Evolutionary conservation across 2,888 invertebrate species (phyloP), one percentile per base, ranked within the genome.

Genomic region (Leucania comma): DNA sequence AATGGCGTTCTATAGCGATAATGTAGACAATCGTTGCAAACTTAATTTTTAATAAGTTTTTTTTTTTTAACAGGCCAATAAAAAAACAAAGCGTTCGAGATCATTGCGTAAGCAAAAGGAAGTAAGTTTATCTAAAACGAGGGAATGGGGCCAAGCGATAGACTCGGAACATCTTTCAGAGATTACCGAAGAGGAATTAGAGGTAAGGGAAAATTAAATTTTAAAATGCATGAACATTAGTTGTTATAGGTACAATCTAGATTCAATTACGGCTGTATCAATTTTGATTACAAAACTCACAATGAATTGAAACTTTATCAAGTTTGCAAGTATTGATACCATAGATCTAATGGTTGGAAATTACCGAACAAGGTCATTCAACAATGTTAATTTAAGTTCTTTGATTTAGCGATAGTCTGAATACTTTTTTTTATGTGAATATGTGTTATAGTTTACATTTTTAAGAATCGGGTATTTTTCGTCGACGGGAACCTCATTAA

Each of bases 81-180:
- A 96, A 90, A 94, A 96, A 92, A 78, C 91, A 26, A 94, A 97
- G 90, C 91, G 95, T 35, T 92, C 95, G 9, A 91, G 96, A n/a
- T 95, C 96, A 1, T 88, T 96, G 70, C 96, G 97, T 50, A 97
- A 97, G 81, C 97, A 97, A 84, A 98, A 98, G 89, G 98, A 98
- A 93, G 98, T 99, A 59, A 98, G 99, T 67, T 96, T 99, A 75
- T 99, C 99, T 87, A 99, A 99, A 96, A 99, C 99, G 0, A 98
- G 98, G 89, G 99, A 99, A 97, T 99, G 99, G 99, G 99, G 99
- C 2, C 98, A 98, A 95, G 97, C 99, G 17, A 98, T 99, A 81
- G 99, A 99, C 93, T 98, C 99, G 0, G 99, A 99, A 91, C 98
- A 99, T 94, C 94, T 99, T 62, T 99, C 99, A 0, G 99, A 99